phyloP scores from a whole-genome alignment of 2,888 invertebrate genomes.

The Apotomis turbidana region DNA sequence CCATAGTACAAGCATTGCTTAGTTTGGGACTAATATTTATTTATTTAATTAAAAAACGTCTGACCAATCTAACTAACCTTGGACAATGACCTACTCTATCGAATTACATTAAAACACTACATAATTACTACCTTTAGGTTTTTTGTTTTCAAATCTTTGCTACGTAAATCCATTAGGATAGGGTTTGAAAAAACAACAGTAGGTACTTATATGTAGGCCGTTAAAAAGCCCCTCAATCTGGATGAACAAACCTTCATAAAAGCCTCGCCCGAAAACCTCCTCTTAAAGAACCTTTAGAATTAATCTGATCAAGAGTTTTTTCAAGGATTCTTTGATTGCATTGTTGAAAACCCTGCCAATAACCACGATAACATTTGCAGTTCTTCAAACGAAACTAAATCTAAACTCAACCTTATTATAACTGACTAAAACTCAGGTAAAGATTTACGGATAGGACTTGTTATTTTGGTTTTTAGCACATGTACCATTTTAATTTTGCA shows the following conservation, averaged over 20 bases:
- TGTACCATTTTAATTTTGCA: constrained; percentile 18
- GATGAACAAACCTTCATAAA: constrained; percentile 13
- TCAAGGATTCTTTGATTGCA: constrained; percentile 33
- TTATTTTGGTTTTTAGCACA: background rate
- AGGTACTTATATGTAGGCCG: background rate
- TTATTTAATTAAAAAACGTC: too few species aligned
- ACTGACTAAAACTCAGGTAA: background rate
- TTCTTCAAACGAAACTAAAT: background rate
- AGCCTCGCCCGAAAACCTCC: constrained; percentile 8
- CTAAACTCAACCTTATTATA: background rate
- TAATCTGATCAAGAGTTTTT: constrained; percentile 30
- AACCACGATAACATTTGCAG: constrained; percentile 4
- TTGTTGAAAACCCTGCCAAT: constrained; percentile 39
- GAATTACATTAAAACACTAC: too few species aligned
- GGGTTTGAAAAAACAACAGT: background rate
- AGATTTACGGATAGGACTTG: background rate
- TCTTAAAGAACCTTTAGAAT: constrained; percentile 20
- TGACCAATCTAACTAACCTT: too few species aligned
- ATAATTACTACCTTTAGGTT: too few species aligned
- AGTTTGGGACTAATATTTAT: too few species aligned
- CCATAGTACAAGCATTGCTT: too few species aligned
- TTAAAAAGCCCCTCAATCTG: background rate
- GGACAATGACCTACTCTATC: too few species aligned
- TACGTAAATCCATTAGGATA: background rate
- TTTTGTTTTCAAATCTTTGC: background rate